phyloP scores from a whole-genome alignment of 2,888 invertebrate genomes.

The Acleris cristana region DNA sequence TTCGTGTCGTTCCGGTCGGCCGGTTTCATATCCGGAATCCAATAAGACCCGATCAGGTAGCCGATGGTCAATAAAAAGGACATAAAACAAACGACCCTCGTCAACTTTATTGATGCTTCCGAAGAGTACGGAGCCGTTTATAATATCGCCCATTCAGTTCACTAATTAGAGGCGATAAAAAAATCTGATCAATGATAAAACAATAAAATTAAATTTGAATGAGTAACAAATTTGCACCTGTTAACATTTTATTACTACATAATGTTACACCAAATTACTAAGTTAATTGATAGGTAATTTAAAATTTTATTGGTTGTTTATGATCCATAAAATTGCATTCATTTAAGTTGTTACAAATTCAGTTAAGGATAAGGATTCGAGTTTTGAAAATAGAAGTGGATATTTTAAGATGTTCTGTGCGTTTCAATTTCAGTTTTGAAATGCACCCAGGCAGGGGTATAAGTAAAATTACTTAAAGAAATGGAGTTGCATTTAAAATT shows the following conservation, averaged over 20 bases:
- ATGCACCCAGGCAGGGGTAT: no score
- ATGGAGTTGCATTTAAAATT: no score
- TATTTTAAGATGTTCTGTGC: no score
- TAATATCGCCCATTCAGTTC: conserved; percentile 65
- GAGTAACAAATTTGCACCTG: conserved; percentile 26
- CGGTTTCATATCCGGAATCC: conserved; percentile 55
- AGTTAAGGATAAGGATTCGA: no score
- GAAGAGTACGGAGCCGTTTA: conserved; percentile 67
- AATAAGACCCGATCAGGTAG: conserved; percentile 70
- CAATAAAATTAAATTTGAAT: conserved; percentile 35
- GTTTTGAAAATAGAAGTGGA: neutral
- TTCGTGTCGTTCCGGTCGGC: conserved; percentile 3
- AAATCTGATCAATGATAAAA: conserved; percentile 35
- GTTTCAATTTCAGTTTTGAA: no score
- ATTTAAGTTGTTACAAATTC: conserved; percentile 2
- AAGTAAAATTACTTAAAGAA: no score
- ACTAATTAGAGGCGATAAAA: conserved; percentile 34
- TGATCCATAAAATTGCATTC: neutral
- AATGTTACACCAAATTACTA: conserved; percentile 1
- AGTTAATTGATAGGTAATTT: conserved; percentile 4
- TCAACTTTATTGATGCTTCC: conserved; percentile 77
- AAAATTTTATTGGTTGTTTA: conserved; percentile 10
- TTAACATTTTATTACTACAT: conserved; percentile 14
- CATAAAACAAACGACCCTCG: conserved; percentile 79
- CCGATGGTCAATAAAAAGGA: conserved; percentile 77